Percentiles rank a stretch among this genome's conserved stretches.
phyloP scores from a whole-genome alignment of 2,888 invertebrate species.

The Teleiodes luculella region DNA sequence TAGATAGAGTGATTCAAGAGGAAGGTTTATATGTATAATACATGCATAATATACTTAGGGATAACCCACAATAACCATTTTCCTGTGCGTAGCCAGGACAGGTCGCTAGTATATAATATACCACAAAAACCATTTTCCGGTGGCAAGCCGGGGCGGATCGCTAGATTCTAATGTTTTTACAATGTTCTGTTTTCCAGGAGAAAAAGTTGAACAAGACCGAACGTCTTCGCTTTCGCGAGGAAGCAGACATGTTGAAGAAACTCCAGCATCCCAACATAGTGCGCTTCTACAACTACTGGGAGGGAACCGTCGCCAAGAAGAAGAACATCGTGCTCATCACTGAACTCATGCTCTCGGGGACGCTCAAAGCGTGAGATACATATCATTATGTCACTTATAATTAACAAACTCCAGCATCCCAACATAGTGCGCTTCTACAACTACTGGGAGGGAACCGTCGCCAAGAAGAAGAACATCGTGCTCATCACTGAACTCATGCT shows the following conservation, averaged over 20 bases:
- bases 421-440: conserved; percentile 99
- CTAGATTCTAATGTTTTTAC: no score
- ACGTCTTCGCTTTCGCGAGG: conserved; percentile 95
- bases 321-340: conserved; percentile 99
- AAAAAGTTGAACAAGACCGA: conserved; percentile 98
- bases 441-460: conserved; percentile 97
- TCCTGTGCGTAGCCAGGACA: no score
- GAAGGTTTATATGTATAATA: no score
- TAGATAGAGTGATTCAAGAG: no score
- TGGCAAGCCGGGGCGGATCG: no score
- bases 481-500: conserved; percentile 99
- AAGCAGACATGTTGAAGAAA: conserved; percentile 99
- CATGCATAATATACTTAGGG: no score
- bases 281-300: conserved; percentile 99
- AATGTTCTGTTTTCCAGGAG: conserved; percentile 81
- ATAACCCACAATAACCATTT: no score
- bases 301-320: conserved; percentile 92
- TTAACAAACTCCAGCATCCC: conserved; percentile 98
- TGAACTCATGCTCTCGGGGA: conserved; percentile 99
- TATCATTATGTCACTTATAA: neutral
- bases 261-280: conserved; percentile 99
- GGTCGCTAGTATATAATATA: no score
- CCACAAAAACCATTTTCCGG: no score
- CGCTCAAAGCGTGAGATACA: conserved; percentile 93
- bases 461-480: conserved; percentile 97